phyloP scores from a whole-genome alignment of 2,888 invertebrate genomes.

The Trichopria drosophilae region DNA sequence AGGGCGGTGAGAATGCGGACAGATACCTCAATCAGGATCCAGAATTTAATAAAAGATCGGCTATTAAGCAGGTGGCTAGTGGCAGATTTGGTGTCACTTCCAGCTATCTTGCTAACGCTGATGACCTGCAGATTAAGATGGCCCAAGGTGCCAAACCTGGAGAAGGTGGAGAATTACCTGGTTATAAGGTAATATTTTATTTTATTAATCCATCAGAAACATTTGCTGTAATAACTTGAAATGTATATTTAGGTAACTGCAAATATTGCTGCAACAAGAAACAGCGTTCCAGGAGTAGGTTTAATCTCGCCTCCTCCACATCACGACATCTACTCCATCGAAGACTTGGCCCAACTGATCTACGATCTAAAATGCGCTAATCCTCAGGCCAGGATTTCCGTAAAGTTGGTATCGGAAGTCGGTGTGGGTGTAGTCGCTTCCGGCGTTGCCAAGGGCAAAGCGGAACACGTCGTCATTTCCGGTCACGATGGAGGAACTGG shows the following conservation, averaged over 20 bases:
- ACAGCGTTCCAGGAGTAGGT: slow-evolving; percentile 95
- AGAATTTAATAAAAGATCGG: slow-evolving; percentile 81
- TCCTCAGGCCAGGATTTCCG: slow-evolving; percentile 91
- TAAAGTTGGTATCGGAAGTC: slow-evolving; percentile 97
- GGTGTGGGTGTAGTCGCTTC: slow-evolving; percentile 99
- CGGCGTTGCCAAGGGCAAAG: slow-evolving; percentile 98
- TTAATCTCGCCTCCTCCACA: slow-evolving; percentile 98
- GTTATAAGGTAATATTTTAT: slow-evolving; percentile 64
- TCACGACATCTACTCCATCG: slow-evolving; percentile 99
- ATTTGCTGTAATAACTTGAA: slow-evolving; percentile 1
- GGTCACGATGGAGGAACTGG: slow-evolving; percentile 99
- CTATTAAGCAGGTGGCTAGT: slow-evolving; percentile 98
- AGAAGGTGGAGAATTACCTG: slow-evolving; percentile 97
- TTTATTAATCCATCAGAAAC: slow-evolving; percentile 1
- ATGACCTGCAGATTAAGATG: slow-evolving; percentile 99
- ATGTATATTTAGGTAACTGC: slow-evolving; percentile 74
- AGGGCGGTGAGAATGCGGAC: slow-evolving; percentile 87
- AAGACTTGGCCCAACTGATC: slow-evolving; percentile 96
- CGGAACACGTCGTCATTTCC: slow-evolving; percentile 97
- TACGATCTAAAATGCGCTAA: slow-evolving; percentile 98
- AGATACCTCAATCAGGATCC: slow-evolving; percentile 71
- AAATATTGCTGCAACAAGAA: slow-evolving; percentile 92
- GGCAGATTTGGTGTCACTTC: slow-evolving; percentile 98
- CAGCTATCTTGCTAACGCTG: slow-evolving; percentile 94
- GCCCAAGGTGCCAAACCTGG: slow-evolving; percentile 99